Evolutionary conservation across 2,113 vertebrate species (phyloP).

Genomic region (Solea solea): DNA sequence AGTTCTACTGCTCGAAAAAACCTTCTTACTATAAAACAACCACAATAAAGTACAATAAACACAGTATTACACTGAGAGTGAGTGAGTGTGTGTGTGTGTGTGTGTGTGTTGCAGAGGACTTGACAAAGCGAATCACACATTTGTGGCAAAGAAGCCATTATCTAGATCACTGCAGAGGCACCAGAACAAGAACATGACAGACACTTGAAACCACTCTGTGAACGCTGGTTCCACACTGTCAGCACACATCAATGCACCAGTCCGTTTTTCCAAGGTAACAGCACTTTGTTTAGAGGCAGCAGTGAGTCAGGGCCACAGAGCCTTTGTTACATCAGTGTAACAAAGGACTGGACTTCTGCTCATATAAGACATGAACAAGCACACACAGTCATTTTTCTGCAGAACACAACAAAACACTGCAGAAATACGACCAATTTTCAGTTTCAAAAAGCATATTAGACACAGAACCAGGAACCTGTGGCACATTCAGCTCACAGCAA

Average conservation of each 20-base stretch:
- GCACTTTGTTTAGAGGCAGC: conserved; percentile 16
- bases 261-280: conserved; percentile 25
- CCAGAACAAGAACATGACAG: conserved; percentile 21
- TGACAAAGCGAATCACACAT: conserved; percentile 24
- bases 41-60: no score
- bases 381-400: conserved; percentile 2
- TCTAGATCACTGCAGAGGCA: conserved; percentile 19
- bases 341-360: not conserved
- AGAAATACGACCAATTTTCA: no score
- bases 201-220: conserved; percentile 11
- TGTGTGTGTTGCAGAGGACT: no score
- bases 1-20: no score
- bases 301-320: conserved; percentile 42
- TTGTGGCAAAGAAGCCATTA: conserved; percentile 23
- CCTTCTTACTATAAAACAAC: no score
- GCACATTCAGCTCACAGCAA: conserved; percentile 22
- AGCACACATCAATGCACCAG: conserved; percentile 31
- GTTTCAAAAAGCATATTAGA: no score
- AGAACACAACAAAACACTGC: no score
- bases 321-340: no score
- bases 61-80: not conserved
- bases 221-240: conserved; percentile 20
- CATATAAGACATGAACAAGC: not conserved
- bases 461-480: not conserved
- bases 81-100: not conserved